phyloP scores from a whole-genome alignment of 2,888 invertebrate genomes.

The Drosophila anomalata region DNA sequence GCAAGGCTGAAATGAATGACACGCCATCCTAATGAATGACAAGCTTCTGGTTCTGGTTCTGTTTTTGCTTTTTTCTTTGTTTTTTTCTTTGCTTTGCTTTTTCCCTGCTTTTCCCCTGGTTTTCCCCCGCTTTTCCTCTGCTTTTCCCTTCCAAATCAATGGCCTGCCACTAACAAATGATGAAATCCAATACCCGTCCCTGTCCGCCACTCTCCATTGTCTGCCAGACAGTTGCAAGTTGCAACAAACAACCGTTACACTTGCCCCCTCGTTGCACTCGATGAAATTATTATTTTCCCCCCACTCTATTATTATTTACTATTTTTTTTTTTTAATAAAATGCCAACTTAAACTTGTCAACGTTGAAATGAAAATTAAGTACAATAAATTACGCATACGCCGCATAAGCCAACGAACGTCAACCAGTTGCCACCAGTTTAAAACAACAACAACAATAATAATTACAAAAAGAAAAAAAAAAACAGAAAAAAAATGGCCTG shows the following conservation, averaged over 20 bases:
- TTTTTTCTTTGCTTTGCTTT: background rate
- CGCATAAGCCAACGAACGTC: slow-evolving; percentile 63
- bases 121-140: slow-evolving; percentile 14
- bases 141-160: slow-evolving; percentile 35
- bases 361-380: slow-evolving; percentile 52
- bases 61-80: slow-evolving; percentile 14
- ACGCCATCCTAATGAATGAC: no score
- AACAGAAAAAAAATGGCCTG: slow-evolving; percentile 27
- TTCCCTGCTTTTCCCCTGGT: slow-evolving; percentile 3
- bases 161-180: slow-evolving; percentile 41
- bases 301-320: background rate
- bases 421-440: background rate
- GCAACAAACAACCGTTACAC: slow-evolving; percentile 15
- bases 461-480: slow-evolving; percentile 25
- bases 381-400: slow-evolving; percentile 73
- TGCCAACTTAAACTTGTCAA: slow-evolving; percentile 65
- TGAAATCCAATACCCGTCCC: slow-evolving; percentile 62
- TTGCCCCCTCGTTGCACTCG: slow-evolving; percentile 11
- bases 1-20: no score
- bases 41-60: slow-evolving; percentile 1
- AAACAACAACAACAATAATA: slow-evolving; percentile 7
- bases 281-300: slow-evolving; percentile 3
- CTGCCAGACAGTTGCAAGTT: background rate
- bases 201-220: slow-evolving; percentile 9
- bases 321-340: slow-evolving; percentile 1